A percentile compares a stretch with the other conserved stretches of the same genome.
Conservation (phyloP, 2,888 invertebrate species). For the Nematopogon swammerdamellus region DNA sequence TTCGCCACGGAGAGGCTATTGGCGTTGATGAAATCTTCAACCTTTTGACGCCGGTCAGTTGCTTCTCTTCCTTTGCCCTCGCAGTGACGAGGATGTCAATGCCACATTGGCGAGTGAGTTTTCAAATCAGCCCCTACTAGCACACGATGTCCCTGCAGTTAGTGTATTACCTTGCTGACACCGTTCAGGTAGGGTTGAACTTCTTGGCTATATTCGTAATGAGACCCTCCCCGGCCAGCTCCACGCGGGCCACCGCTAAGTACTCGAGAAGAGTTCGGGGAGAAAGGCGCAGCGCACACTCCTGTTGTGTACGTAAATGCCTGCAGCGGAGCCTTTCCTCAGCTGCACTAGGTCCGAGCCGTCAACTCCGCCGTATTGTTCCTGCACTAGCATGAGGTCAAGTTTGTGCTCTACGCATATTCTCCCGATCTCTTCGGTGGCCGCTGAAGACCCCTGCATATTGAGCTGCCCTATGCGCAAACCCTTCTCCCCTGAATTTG, state of each 20-base stretch:
- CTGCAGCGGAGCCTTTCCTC: background rate
- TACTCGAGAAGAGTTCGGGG: background rate
- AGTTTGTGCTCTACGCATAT: background rate
- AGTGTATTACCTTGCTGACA: background rate
- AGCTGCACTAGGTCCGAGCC: background rate
- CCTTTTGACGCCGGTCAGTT: constrained; percentile 8
- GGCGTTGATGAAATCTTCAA: constrained; percentile 11
- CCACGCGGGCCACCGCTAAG: background rate
- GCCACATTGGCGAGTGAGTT: background rate
- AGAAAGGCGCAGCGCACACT: background rate
- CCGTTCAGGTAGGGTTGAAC: background rate
- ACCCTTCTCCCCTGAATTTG: too few species aligned
- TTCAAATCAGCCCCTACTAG: background rate
- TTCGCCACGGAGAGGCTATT: constrained; percentile 8
- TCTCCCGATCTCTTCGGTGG: background rate
- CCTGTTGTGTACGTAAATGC: background rate
- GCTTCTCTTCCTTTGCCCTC: too few species aligned
- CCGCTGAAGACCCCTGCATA: background rate
- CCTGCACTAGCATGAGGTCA: background rate
- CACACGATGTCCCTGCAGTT: background rate
- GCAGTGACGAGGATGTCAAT: too few species aligned
- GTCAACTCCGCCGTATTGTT: background rate
- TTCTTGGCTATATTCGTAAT: background rate
- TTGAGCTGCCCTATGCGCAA: background rate
- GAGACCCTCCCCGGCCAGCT: background rate